A percentile compares a stretch with the other conserved stretches of the same genome.
Conservation (phyloP, 1,140 invertebrate species). For the Nasonia vitripennis region DNA sequence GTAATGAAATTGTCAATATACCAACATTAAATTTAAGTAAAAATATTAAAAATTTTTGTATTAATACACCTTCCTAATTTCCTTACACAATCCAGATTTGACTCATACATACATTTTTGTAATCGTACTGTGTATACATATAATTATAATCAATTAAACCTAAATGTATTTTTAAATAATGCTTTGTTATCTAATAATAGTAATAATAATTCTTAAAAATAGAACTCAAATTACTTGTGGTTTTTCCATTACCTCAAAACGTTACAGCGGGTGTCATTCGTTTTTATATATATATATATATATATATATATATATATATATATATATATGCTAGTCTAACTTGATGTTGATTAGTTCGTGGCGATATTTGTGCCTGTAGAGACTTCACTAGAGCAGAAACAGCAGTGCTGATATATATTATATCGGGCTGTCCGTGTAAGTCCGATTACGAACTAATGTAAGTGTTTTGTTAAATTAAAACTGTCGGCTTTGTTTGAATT, state of each 20-base stretch:
- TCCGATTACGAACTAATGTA: neutral
- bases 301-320: too few species aligned
- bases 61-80: neutral
- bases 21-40: constrained; percentile 47
- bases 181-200: too few species aligned
- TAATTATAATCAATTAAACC: too few species aligned
- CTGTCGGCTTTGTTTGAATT: neutral
- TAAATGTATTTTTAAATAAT: too few species aligned
- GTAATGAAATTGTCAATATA: constrained; percentile 59
- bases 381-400: too few species aligned
- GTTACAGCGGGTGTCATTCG: too few species aligned
- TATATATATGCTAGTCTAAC: neutral
- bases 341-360: neutral
- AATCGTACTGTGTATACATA: neutral
- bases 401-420: too few species aligned
- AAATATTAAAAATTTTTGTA: constrained; percentile 1
- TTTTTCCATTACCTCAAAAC: too few species aligned
- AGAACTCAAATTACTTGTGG: too few species aligned
- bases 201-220: too few species aligned
- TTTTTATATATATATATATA: too few species aligned
- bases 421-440: neutral
- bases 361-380: neutral
- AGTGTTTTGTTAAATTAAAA: neutral
- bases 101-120: neutral
- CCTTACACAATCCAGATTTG: neutral